Evolutionary conservation across 2,888 invertebrate species (phyloP).

Genomic region (Ellobium chinense): DNA sequence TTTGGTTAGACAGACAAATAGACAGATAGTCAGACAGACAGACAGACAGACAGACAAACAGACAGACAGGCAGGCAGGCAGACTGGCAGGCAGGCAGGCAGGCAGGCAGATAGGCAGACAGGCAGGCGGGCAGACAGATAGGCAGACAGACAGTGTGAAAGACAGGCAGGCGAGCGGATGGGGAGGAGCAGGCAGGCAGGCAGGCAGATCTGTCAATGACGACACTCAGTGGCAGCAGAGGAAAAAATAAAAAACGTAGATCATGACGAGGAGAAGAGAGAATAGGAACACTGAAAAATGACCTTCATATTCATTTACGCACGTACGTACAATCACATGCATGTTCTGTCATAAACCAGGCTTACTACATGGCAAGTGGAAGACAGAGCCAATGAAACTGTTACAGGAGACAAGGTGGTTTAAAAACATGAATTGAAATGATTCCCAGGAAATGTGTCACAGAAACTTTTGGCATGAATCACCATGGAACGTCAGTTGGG

Average conservation of each 20-base stretch:
- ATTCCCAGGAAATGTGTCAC: no score
- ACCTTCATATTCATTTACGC: no score
- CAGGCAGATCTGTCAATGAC: no score
- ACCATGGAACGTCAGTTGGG: no score
- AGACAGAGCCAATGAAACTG: no score
- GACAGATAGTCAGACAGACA: background rate
- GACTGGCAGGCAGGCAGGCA: background rate
- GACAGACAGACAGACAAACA: background rate
- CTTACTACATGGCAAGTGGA: no score
- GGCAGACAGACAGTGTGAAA: background rate
- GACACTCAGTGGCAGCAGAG: background rate
- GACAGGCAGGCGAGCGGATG: background rate
- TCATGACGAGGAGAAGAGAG: background rate
- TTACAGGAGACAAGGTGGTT: no score
- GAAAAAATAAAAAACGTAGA: background rate
- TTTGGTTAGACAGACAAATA: background rate
- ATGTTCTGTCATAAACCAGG: no score
- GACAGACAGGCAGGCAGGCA: background rate
- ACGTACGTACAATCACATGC: no score
- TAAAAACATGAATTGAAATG: no score
- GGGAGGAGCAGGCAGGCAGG: background rate
- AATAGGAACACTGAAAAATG: no score
- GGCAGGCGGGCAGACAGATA: background rate
- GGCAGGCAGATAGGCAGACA: background rate
- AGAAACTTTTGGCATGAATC: no score